Evolutionary conservation across 2,797 vertebrate genomes (phyloP).

Genomic region (Sibirionetta formosa): DNA sequence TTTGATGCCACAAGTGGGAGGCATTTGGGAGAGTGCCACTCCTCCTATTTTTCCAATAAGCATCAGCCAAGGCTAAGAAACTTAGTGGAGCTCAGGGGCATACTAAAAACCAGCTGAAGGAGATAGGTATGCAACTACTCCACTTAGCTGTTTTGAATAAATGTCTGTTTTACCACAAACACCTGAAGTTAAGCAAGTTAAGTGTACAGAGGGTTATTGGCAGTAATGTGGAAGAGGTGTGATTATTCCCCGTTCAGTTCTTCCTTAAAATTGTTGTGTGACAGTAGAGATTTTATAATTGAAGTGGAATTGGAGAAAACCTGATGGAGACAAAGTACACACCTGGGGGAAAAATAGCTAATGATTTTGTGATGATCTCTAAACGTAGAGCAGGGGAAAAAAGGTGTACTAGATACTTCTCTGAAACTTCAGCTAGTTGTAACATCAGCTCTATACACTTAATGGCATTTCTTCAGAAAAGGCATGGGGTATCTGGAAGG

Average conservation of each 20-base stretch:
- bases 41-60: conserved; percentile 41
- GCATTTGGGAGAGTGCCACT: conserved; percentile 54
- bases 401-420: neutral
- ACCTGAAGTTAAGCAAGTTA: neutral
- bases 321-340: neutral
- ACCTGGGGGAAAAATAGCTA: neutral
- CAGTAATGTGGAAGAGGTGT: neutral
- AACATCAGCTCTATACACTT: rapidly evolving
- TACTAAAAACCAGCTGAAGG: neutral
- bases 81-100: conserved; percentile 21
- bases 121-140: neutral
- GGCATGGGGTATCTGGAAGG: neutral
- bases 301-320: neutral
- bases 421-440: neutral
- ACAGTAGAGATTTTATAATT: rapidly evolving
- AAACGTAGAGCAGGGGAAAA: no score
- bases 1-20: conserved; percentile 67
- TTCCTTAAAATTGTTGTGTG: neutral
- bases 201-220: rapidly evolving
- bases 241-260: neutral
- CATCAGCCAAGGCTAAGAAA: conserved; percentile 24
- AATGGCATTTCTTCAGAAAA: neutral
- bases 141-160: neutral
- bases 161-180: neutral
- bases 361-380: neutral